A percentile compares a stretch with the other conserved stretches of the same genome.
Conservation (phyloP, 2,888 invertebrate genomes). For the Gastracanthus pulcherrimus region DNA sequence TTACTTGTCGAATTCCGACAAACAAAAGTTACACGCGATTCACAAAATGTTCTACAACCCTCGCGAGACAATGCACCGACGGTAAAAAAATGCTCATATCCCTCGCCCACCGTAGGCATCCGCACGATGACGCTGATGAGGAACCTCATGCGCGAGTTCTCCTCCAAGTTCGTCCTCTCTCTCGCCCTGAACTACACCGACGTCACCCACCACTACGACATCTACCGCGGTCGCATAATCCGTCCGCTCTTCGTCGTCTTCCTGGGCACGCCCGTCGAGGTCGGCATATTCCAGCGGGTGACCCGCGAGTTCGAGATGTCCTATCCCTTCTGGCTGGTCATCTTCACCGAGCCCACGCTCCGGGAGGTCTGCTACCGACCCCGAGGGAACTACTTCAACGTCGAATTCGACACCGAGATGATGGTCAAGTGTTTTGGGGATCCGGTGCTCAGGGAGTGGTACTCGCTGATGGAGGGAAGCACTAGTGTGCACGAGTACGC, state of each 20-base stretch:
- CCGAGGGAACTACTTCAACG: slow-evolving; percentile 57
- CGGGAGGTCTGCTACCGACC: slow-evolving; percentile 54
- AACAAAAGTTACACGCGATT: too few relatives aligned
- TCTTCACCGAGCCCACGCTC: slow-evolving; percentile 59
- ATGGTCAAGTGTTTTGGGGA: slow-evolving; percentile 61
- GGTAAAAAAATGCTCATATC: too few relatives aligned
- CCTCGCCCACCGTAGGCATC: background rate
- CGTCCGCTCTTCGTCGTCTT: slow-evolving; percentile 66
- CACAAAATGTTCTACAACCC: too few relatives aligned
- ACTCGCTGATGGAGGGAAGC: slow-evolving; percentile 51
- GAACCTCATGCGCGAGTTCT: slow-evolving; percentile 9
- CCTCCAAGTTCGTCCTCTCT: slow-evolving; percentile 28
- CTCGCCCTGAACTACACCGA: slow-evolving; percentile 55
- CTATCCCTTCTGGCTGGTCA: slow-evolving; percentile 66
- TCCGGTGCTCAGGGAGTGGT: slow-evolving; percentile 62
- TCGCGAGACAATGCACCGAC: too few relatives aligned
- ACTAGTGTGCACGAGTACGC: slow-evolving; percentile 55
- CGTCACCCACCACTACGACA: background rate
- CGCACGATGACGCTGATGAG: background rate
- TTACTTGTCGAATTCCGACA: too few relatives aligned
- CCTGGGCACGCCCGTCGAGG: slow-evolving; percentile 52
- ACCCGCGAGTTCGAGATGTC: slow-evolving; percentile 57
- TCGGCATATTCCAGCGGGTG: slow-evolving; percentile 59
- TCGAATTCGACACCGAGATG: slow-evolving; percentile 63
- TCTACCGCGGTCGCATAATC: slow-evolving; percentile 46